Evolutionary conservation across 2,113 vertebrate genomes (phyloP).

Genomic region (Anoplopoma fimbria): DNA sequence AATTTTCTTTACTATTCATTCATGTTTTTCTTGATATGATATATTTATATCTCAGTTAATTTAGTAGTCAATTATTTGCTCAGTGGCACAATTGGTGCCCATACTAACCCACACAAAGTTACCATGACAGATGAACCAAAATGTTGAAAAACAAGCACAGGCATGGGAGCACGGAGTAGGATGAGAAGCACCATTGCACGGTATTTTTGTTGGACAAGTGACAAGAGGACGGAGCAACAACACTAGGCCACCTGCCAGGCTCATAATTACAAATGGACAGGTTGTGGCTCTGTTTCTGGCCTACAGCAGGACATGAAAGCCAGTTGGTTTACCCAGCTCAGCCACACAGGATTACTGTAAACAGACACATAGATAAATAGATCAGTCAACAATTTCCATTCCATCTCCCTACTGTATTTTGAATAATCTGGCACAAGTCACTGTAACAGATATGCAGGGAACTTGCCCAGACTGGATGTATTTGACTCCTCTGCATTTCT

Average conservation of each 20-base stretch:
- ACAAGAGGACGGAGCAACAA: conserved; percentile 23
- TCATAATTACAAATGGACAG: conserved; percentile 32
- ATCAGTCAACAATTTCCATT: neutral
- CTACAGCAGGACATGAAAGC: conserved; percentile 22
- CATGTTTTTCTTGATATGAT: neutral
- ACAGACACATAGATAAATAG: neutral
- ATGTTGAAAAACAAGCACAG: neutral
- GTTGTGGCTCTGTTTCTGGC: conserved; percentile 35
- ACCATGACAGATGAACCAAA: neutral
- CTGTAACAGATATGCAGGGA: neutral
- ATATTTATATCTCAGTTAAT: neutral
- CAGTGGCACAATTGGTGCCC: neutral
- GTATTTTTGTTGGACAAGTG: conserved; percentile 18
- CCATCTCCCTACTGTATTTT: neutral
- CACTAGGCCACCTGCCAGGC: conserved; percentile 20
- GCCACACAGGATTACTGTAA: neutral
- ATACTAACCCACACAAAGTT: neutral
- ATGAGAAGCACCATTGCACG: neutral
- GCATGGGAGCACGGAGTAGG: neutral
- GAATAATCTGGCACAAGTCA: neutral
- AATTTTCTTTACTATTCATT: neutral
- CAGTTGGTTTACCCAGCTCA: conserved; percentile 3
- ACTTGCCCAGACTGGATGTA: neutral
- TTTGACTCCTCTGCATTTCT: neutral
- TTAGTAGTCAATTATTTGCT: too few species aligned